phyloP scores from a whole-genome alignment of 2,113 vertebrate genomes.

The Carollia perspicillata region DNA sequence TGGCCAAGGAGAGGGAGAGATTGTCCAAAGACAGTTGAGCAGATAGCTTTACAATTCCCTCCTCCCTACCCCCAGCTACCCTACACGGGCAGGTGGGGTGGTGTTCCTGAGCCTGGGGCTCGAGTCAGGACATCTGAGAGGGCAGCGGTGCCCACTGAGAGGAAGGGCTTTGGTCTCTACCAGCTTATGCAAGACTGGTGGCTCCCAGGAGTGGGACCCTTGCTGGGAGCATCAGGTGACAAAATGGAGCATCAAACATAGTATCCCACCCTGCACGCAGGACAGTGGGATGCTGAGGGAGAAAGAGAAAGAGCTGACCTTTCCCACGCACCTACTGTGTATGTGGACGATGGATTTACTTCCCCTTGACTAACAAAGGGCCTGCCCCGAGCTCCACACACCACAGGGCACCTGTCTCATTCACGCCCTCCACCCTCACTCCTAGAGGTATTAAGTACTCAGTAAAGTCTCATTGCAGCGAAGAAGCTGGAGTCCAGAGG shows the following conservation, averaged over 20 bases:
- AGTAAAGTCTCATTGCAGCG: too few relatives aligned
- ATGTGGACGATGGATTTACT: neutral
- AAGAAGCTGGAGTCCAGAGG: neutral
- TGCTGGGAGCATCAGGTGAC: neutral
- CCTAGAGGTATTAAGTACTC: too few relatives aligned
- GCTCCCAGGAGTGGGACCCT: neutral
- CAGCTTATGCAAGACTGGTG: neutral
- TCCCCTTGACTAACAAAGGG: neutral
- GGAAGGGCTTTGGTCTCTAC: neutral
- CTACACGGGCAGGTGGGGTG: rapidly evolving
- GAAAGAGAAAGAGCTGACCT: neutral
- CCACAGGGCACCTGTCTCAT: neutral
- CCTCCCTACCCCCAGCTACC: neutral
- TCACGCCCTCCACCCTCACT: too few relatives aligned
- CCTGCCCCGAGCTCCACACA: neutral
- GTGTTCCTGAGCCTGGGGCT: neutral
- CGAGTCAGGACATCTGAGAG: neutral
- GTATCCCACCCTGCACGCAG: rapidly evolving
- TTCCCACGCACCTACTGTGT: neutral
- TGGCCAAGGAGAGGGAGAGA: neutral
- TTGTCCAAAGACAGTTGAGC: neutral
- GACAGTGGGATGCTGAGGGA: neutral
- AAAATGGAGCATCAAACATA: neutral
- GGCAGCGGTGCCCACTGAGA: rapidly evolving
- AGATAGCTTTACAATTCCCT: neutral